phyloP scores from a whole-genome alignment of 2,797 vertebrate species.

The Tokudaia tokunoshimensis region DNA sequence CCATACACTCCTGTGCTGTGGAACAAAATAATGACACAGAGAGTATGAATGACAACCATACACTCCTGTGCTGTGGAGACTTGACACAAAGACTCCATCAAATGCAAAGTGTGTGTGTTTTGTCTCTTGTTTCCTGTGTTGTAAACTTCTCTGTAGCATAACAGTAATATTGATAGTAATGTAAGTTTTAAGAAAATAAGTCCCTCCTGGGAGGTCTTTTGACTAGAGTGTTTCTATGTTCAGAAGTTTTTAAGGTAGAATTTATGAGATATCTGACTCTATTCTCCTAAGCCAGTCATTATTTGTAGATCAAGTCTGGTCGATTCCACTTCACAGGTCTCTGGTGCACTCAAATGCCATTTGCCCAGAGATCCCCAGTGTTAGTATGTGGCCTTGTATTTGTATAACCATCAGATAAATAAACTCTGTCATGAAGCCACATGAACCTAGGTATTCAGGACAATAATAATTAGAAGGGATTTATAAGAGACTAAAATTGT shows the following conservation, averaged over 20 bases:
- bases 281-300: neutral
- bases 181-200: neutral
- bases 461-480: neutral
- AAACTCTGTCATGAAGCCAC: neutral
- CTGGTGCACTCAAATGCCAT: neutral
- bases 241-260: neutral
- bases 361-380: neutral
- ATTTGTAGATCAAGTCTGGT: neutral
- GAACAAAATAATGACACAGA: neutral
- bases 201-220: neutral
- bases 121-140: neutral
- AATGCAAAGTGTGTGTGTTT: neutral
- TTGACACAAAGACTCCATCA: neutral
- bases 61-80: neutral
- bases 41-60: neutral
- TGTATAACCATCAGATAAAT: neutral
- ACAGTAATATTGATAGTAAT: too few relatives aligned
- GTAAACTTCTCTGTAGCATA: neutral
- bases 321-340: neutral
- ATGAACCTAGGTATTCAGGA: neutral
- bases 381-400: neutral
- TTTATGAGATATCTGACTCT: neutral
- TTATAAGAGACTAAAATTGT: neutral
- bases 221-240: neutral
- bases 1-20: neutral